Percentiles rank a stretch among this genome's conserved stretches.
phyloP scores from a whole-genome alignment of 2,113 vertebrate genomes.

The Periophthalmus modestus region DNA sequence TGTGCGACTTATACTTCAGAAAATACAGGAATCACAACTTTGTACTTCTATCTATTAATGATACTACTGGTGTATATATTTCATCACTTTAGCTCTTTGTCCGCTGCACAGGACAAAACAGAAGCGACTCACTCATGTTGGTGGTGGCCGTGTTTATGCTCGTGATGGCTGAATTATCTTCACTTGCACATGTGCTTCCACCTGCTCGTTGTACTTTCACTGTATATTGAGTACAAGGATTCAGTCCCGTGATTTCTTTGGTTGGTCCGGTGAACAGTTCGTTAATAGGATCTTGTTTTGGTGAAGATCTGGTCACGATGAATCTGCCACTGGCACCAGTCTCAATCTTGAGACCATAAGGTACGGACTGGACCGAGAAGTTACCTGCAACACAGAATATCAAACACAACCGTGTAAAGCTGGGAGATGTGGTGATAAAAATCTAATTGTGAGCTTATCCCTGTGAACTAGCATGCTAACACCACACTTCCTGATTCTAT shows the following conservation, averaged over 20 bases:
- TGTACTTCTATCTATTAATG: too few species aligned
- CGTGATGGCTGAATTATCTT: fast-evolving
- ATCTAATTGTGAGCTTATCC: too few species aligned
- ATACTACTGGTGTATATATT: too few species aligned
- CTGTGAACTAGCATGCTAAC: too few species aligned
- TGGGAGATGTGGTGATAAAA: too few species aligned
- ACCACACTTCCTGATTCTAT: too few species aligned
- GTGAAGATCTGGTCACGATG: fast-evolving
- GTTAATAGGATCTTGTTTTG: fast-evolving
- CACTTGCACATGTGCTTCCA: neutral
- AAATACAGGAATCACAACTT: too few species aligned
- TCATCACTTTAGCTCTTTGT: too few species aligned
- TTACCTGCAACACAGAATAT: conserved; percentile 43
- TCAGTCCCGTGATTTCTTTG: neutral
- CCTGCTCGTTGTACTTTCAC: neutral
- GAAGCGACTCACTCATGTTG: conserved; percentile 49
- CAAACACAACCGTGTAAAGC: neutral
- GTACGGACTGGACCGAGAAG: neutral
- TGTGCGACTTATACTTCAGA: too few species aligned
- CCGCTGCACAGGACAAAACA: neutral
- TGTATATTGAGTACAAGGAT: conserved; percentile 57
- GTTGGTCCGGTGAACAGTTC: neutral
- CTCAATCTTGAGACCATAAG: conserved; percentile 18
- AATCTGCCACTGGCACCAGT: fast-evolving
- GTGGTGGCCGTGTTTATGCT: fast-evolving